Conservation (phyloP, 1,140 invertebrate species). For the Leptestheria dahalacensis region DNA sequence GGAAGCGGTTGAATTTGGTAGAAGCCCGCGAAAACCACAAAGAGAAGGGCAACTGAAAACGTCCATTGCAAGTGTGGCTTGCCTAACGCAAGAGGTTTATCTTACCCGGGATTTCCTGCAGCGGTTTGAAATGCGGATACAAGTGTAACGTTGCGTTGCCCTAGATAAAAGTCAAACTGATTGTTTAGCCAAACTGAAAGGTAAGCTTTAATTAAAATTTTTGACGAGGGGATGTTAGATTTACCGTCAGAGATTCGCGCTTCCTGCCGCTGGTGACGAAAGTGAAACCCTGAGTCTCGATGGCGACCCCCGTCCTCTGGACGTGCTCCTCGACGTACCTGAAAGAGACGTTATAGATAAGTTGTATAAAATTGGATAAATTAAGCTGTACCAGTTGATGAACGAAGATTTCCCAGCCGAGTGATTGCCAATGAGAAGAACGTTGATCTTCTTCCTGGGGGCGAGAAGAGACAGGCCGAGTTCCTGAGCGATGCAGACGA, state of each 20-base stretch:
- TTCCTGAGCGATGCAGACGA: conserved; percentile 36
- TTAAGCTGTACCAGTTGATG: conserved; percentile 42
- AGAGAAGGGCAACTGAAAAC: neutral
- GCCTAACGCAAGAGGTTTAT: neutral
- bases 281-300: conserved; percentile 44
- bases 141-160: conserved; percentile 44
- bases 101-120: conserved; percentile 38
- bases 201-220: conserved; percentile 9
- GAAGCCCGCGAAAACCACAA: neutral
- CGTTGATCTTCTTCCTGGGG: conserved; percentile 42
- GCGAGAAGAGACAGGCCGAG: conserved; percentile 34
- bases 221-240: neutral
- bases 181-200: conserved; percentile 7
- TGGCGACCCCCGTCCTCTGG: conserved; percentile 43
- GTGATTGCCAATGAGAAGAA: conserved; percentile 44
- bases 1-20: neutral
- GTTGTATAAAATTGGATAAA: neutral
- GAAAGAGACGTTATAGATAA: conserved; percentile 17
- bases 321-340: conserved; percentile 47
- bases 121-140: conserved; percentile 42
- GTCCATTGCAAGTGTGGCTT: too few relatives aligned
- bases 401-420: conserved; percentile 47
- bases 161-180: conserved; percentile 24
- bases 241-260: conserved; percentile 39
- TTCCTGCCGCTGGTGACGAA: conserved; percentile 41